Conservation (phyloP, 2,797 vertebrate species). For the Notamacropus eugenii region DNA sequence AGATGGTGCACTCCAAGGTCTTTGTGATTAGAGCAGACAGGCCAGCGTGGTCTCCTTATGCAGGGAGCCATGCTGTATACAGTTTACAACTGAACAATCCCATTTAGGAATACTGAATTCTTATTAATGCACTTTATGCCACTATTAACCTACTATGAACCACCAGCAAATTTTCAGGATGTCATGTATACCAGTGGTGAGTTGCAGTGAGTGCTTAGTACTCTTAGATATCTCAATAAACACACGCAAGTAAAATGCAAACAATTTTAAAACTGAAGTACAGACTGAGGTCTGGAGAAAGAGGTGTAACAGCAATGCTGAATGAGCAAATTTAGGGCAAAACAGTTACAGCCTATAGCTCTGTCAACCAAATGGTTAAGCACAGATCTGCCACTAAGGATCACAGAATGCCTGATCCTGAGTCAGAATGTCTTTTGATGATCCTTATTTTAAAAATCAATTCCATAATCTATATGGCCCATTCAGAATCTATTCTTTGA, state of each 20-base stretch:
- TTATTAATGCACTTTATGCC: fast-evolving
- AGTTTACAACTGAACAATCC: not conserved
- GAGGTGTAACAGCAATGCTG: fast-evolving
- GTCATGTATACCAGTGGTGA: not conserved
- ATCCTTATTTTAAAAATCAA: not conserved
- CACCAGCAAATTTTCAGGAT: not conserved
- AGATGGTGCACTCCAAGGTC: not conserved
- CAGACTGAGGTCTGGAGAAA: not conserved
- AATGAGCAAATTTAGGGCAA: not conserved
- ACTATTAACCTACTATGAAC: not conserved
- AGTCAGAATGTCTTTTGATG: not conserved
- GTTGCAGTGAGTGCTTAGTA: not conserved
- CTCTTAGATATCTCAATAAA: not conserved
- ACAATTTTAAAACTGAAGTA: not conserved
- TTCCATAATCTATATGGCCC: not conserved
- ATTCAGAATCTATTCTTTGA: not conserved
- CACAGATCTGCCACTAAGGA: not conserved
- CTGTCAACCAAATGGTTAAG: fast-evolving
- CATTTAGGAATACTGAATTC: not conserved
- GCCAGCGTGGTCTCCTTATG: not conserved
- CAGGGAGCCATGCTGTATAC: not conserved
- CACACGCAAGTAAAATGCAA: not conserved
- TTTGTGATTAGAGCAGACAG: not conserved
- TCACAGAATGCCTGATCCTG: fast-evolving
- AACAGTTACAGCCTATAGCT: fast-evolving